A percentile compares a stretch with the other conserved stretches of the same genome.
Evolutionary conservation across 2,888 invertebrate genomes (phyloP).

Genomic region (Venusia cambrica): DNA sequence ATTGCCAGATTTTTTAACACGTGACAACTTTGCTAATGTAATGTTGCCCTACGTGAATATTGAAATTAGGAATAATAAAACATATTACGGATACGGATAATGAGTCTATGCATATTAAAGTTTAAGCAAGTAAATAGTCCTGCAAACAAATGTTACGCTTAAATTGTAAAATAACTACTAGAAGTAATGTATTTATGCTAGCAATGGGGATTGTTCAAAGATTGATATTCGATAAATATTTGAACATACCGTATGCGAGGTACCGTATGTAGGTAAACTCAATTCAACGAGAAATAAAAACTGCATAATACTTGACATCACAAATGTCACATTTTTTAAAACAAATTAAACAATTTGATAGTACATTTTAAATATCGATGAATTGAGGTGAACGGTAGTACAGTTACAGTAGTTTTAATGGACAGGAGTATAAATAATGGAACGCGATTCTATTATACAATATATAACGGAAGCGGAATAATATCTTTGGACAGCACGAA

Average conservation of each 20-base stretch:
- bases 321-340: too few species aligned
- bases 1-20: slow-evolving; percentile 40
- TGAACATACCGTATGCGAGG: too few species aligned
- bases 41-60: too few species aligned
- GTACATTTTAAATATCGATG: too few species aligned
- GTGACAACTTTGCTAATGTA: too few species aligned
- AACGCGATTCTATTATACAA: slow-evolving; percentile 33
- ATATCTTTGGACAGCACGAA: slow-evolving; percentile 54
- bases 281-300: too few species aligned
- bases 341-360: too few species aligned
- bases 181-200: slow-evolving; percentile 39
- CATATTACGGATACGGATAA: slow-evolving; percentile 11
- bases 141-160: slow-evolving; percentile 45
- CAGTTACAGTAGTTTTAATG: slow-evolving; percentile 10
- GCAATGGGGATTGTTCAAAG: too few species aligned
- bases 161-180: slow-evolving; percentile 43
- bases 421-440: slow-evolving; percentile 20
- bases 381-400: too few species aligned
- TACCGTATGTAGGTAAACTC: too few species aligned
- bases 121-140: slow-evolving; percentile 39
- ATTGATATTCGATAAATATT: too few species aligned
- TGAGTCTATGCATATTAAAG: slow-evolving; percentile 13
- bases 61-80: slow-evolving; percentile 14
- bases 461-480: slow-evolving; percentile 39
- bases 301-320: too few species aligned